These are phyloP conservation scores for Peromyscus leucopus DNA, from an alignment of 2,113 vertebrate genomes.

Conservation along the genomic window DNA sequence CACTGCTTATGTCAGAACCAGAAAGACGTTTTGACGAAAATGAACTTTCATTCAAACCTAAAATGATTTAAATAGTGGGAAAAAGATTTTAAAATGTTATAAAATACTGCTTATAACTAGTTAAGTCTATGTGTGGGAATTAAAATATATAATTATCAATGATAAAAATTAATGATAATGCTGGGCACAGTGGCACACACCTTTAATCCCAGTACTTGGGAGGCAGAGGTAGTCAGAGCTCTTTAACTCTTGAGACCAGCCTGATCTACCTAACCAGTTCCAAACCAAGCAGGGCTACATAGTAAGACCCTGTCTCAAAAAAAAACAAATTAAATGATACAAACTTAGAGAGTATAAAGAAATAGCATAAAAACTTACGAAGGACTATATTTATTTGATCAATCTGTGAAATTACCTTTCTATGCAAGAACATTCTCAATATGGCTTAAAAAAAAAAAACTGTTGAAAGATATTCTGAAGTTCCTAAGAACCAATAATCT, in stretches of 20 bases:
- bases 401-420: constrained; percentile 55
- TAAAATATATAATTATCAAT: constrained; percentile 32
- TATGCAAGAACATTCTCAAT: constrained; percentile 53
- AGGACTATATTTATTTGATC: neutral
- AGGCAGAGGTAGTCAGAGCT: neutral
- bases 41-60: constrained; percentile 71
- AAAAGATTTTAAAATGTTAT: constrained; percentile 57
- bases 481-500: constrained; percentile 41
- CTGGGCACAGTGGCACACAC: neutral
- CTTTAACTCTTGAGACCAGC: neutral
- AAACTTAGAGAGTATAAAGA: neutral
- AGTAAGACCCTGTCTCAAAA: neutral
- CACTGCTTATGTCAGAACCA: constrained; percentile 82
- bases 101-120: constrained; percentile 40
- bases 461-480: neutral
- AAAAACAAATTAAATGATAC: neutral
- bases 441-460: neutral
- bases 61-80: constrained; percentile 52
- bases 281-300: neutral
- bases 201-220: neutral
- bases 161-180: constrained; percentile 23
- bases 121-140: neutral
- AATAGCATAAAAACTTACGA: neutral
- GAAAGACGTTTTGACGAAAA: constrained; percentile 86
- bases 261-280: neutral